phyloP scores from a whole-genome alignment of 2,797 vertebrate genomes.

The Notolabrus celidotus region DNA sequence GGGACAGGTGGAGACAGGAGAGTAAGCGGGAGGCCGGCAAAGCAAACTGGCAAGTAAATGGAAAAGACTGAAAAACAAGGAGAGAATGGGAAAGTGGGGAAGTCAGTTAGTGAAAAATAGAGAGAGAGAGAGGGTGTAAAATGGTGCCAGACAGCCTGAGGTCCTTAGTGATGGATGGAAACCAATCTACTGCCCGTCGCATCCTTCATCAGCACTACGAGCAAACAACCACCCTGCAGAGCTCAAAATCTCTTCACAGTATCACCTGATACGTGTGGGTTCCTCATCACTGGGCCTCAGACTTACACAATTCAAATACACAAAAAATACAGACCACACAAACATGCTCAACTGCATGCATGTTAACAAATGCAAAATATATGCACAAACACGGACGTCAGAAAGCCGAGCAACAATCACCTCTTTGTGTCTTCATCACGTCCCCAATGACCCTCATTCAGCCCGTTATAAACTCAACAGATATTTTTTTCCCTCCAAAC shows the following conservation, averaged over 20 bases:
- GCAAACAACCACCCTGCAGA: constrained; percentile 38
- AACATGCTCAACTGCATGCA: neutral
- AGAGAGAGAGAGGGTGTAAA: constrained; percentile 45
- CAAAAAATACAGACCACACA: neutral
- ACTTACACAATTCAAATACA: neutral
- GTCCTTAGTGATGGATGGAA: constrained; percentile 61
- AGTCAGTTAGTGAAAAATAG: neutral
- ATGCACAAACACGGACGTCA: constrained; percentile 24
- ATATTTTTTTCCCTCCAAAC: constrained; percentile 34
- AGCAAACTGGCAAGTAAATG: neutral
- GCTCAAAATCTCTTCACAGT: constrained; percentile 18
- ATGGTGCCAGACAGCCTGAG: constrained; percentile 35
- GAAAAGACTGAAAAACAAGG: neutral
- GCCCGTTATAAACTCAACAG: constrained; percentile 20
- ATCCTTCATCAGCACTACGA: constrained; percentile 47
- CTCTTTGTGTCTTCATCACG: constrained; percentile 33
- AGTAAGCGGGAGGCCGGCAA: neutral
- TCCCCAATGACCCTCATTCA: constrained; percentile 29
- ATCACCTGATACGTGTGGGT: constrained; percentile 1
- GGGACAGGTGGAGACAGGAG: constrained; percentile 16
- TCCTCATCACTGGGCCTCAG: neutral
- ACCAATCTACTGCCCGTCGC: constrained; percentile 33
- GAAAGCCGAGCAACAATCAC: constrained; percentile 32
- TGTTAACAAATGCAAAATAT: constrained; percentile 15
- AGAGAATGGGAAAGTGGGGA: neutral